phyloP scores from a whole-genome alignment of 1,140 invertebrate genomes.

The Drosophila quadrilineata region DNA sequence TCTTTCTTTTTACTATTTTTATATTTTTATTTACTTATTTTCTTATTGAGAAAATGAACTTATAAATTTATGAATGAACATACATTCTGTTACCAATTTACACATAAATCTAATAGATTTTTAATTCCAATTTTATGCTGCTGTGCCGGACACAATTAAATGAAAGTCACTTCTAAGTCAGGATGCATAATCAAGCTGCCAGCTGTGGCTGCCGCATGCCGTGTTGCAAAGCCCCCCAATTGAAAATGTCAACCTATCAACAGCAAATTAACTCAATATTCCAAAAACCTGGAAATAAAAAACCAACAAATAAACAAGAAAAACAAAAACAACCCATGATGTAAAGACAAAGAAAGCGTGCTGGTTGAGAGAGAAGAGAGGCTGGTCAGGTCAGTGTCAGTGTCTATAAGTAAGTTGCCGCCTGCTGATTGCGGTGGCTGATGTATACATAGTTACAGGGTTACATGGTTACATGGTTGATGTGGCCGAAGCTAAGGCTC shows the following conservation, averaged over 20 bases:
- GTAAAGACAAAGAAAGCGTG: constrained; percentile 54
- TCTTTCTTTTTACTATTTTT: too few species aligned
- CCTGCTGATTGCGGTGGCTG: constrained; percentile 58
- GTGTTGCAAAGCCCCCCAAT: constrained; percentile 66
- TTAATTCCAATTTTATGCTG: too few species aligned
- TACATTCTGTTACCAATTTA: too few species aligned
- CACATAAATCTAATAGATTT: background rate
- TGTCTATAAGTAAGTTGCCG: constrained; percentile 72
- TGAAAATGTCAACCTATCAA: constrained; percentile 75
- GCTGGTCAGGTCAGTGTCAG: too few species aligned
- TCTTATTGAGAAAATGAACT: too few species aligned
- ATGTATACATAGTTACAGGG: constrained; percentile 15
- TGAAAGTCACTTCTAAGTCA: constrained; percentile 6
- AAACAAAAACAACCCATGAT: constrained; percentile 13
- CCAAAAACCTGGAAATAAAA: constrained; percentile 51
- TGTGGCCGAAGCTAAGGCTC: constrained; percentile 1
- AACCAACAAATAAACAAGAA: constrained; percentile 18
- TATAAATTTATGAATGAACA: too few species aligned
- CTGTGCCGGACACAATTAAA: constrained; percentile 14
- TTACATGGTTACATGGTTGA: constrained; percentile 24
- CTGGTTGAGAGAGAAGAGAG: constrained; percentile 49
- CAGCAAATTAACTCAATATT: constrained; percentile 74
- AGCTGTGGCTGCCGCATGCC: constrained; percentile 52
- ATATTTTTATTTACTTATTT: constrained; percentile 6
- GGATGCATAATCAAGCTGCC: constrained; percentile 20